phyloP scores from a whole-genome alignment of 1,140 invertebrate species.

The Zelostemma sp. region DNA sequence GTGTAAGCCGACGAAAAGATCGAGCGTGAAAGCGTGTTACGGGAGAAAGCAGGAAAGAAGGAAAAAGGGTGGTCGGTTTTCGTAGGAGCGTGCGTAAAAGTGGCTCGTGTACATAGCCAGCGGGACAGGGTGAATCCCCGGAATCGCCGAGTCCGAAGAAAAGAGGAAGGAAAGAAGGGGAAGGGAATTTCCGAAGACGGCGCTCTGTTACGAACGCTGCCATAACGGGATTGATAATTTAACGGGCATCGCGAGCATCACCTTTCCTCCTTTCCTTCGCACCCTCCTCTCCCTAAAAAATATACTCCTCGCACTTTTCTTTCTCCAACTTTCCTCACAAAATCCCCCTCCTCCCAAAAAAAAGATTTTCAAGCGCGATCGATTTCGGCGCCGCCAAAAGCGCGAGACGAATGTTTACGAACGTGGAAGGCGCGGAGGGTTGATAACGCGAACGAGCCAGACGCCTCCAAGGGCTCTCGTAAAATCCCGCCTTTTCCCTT shows the following conservation, averaged over 20 bases:
- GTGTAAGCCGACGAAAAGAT: slow-evolving; percentile 66
- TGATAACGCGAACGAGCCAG: slow-evolving; percentile 57
- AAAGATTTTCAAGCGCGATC: too few relatives aligned
- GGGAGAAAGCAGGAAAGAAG: slow-evolving; percentile 39
- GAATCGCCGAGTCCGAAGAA: slow-evolving; percentile 26
- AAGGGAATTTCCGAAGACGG: slow-evolving; percentile 52
- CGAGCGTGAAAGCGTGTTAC: slow-evolving; percentile 55
- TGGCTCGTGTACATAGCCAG: background rate
- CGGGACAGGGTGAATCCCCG: slow-evolving; percentile 21
- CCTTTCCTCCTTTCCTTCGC: slow-evolving; percentile 53
- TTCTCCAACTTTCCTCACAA: slow-evolving; percentile 38
- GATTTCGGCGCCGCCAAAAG: slow-evolving; percentile 29
- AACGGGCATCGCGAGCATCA: slow-evolving; percentile 63
- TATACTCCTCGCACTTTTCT: slow-evolving; percentile 20
- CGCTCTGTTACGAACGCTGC: slow-evolving; percentile 64
- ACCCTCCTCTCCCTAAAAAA: slow-evolving; percentile 19
- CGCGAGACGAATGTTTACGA: slow-evolving; percentile 62
- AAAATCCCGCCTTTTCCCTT: slow-evolving; percentile 48
- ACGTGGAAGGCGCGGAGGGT: slow-evolving; percentile 56
- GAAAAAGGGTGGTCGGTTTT: slow-evolving; percentile 14
- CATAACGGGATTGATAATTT: slow-evolving; percentile 70
- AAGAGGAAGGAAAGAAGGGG: slow-evolving; percentile 30
- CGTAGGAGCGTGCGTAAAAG: slow-evolving; percentile 8
- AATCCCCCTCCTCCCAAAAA: too few relatives aligned
- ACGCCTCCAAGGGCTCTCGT: slow-evolving; percentile 57